Percentiles rank a stretch among this genome's conserved stretches.
Conservation (phyloP, 2,113 vertebrate genomes). For the Columba janthina region DNA sequence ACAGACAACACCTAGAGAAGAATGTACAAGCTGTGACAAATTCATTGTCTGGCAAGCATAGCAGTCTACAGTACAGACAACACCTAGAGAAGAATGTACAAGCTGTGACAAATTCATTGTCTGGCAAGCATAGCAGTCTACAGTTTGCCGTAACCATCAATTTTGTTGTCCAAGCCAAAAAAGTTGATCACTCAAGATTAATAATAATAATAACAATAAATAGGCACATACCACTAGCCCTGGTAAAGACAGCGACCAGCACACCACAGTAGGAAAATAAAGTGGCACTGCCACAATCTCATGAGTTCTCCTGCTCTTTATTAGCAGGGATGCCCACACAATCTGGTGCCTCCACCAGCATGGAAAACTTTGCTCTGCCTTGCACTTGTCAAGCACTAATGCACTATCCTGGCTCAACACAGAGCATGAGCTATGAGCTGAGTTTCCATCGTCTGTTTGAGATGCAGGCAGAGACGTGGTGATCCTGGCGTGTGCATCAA, state of each 20-base stretch:
- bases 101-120: background rate
- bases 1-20: background rate
- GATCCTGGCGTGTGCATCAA: background rate
- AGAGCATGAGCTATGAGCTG: fast-evolving
- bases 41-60: background rate
- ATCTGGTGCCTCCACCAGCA: background rate
- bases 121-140: background rate
- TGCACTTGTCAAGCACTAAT: background rate
- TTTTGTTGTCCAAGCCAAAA: background rate
- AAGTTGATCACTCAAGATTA: background rate
- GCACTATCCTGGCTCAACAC: background rate
- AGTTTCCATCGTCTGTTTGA: fast-evolving
- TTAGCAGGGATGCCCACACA: background rate
- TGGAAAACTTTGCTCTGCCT: background rate
- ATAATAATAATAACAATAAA: background rate
- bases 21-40: background rate
- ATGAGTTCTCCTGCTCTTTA: background rate
- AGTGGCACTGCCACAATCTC: background rate
- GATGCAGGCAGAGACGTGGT: fast-evolving
- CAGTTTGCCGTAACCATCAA: background rate
- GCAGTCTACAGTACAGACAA: background rate
- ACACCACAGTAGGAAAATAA: background rate
- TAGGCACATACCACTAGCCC: background rate
- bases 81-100: background rate
- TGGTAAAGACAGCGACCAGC: background rate